Conservation (phyloP, 2,113 vertebrate species). For the Proterorhinus semilunaris region DNA sequence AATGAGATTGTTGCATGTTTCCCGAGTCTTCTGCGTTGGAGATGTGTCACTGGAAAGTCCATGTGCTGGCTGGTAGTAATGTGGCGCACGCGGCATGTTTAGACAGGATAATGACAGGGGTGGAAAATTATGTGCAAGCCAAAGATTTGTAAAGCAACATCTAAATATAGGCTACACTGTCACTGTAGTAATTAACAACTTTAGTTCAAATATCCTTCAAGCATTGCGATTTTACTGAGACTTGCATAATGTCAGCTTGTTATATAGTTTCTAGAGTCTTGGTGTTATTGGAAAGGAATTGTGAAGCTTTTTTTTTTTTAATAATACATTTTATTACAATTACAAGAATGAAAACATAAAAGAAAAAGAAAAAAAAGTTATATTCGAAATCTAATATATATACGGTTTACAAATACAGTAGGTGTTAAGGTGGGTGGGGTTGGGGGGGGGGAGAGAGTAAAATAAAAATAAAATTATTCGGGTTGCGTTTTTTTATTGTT, state of each 20-base stretch:
- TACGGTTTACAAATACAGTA: too few species aligned
- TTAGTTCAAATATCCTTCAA: neutral
- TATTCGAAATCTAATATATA: too few species aligned
- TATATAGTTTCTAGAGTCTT: neutral
- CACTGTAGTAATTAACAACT: neutral
- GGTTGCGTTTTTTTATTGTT: too few species aligned
- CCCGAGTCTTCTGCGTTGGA: slow-evolving; percentile 9
- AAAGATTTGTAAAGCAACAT: neutral
- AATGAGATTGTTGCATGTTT: slow-evolving; percentile 38
- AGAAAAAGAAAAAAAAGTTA: too few species aligned
- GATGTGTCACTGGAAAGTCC: neutral
- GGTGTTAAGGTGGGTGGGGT: too few species aligned
- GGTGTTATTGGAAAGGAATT: neutral
- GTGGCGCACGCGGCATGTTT: neutral
- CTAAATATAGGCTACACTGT: neutral
- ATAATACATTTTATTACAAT: too few species aligned
- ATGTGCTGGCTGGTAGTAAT: neutral
- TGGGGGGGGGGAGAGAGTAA: too few species aligned
- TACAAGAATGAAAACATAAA: too few species aligned
- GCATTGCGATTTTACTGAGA: neutral
- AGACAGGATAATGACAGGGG: neutral
- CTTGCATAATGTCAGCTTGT: neutral
- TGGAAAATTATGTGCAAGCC: neutral
- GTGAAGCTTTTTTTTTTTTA: too few species aligned
- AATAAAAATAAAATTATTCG: too few species aligned